These are phyloP conservation scores for Acrobasis consociella DNA, from an alignment of 2,888 invertebrate species.

Conservation along the genomic window DNA sequence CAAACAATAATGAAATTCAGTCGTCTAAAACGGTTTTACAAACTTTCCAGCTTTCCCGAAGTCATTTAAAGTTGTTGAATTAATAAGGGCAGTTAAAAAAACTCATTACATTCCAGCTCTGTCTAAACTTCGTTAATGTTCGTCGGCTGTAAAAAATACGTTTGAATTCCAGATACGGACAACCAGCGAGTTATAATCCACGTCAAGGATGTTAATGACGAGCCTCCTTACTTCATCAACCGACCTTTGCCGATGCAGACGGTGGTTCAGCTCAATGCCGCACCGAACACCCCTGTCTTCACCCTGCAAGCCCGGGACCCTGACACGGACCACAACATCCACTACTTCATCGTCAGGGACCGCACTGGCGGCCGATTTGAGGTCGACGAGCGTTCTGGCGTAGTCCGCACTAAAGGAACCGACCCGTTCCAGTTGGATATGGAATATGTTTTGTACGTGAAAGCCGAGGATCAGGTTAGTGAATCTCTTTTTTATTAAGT, in stretches of 20 bases:
- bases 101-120: not conserved
- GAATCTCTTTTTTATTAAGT: too few relatives aligned
- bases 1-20: not conserved
- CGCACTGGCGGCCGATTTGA: slow-evolving; percentile 91
- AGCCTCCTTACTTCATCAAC: slow-evolving; percentile 98
- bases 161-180: slow-evolving; percentile 90
- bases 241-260: slow-evolving; percentile 98
- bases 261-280: slow-evolving; percentile 97
- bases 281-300: slow-evolving; percentile 97
- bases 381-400: slow-evolving; percentile 95
- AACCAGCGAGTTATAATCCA: slow-evolving; percentile 97
- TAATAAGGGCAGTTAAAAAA: not conserved
- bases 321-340: slow-evolving; percentile 97
- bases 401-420: slow-evolving; percentile 94
- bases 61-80: not conserved
- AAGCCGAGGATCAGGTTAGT: slow-evolving; percentile 93
- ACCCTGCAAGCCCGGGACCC: slow-evolving; percentile 98
- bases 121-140: slow-evolving; percentile 3
- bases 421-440: slow-evolving; percentile 97
- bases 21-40: not conserved
- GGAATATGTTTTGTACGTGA: slow-evolving; percentile 98
- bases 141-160: not conserved
- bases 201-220: slow-evolving; percentile 98
- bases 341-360: slow-evolving; percentile 97
- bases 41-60: not conserved